Percentiles rank a stretch among this genome's conserved stretches.
Conservation (phyloP, 2,888 invertebrate species). For the Tipula confusa region DNA sequence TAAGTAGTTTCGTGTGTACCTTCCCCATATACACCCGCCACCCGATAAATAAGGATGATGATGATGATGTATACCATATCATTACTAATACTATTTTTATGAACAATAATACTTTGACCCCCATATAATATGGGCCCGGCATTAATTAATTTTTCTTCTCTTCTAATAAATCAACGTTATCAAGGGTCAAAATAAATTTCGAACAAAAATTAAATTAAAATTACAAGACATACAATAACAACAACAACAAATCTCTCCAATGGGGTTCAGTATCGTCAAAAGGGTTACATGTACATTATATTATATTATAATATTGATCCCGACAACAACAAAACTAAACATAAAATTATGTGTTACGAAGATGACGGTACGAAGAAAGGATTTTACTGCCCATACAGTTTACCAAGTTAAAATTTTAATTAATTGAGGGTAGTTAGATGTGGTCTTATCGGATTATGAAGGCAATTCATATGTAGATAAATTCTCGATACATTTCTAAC, state of each 20-base stretch:
- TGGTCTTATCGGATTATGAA: conserved; percentile 25
- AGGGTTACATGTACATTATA: too few species aligned
- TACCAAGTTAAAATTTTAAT: background rate
- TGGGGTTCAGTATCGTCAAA: background rate
- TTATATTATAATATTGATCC: conserved; percentile 4
- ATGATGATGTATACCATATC: background rate
- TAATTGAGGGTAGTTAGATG: conserved; percentile 9
- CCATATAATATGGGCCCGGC: background rate
- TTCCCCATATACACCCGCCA: too few species aligned
- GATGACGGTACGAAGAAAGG: background rate
- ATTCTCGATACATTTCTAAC: background rate
- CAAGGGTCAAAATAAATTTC: background rate
- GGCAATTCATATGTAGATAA: background rate
- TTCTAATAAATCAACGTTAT: conserved; percentile 1
- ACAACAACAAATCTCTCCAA: background rate
- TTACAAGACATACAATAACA: background rate
- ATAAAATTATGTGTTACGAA: background rate
- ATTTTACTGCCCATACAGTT: background rate
- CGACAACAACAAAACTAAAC: too few species aligned
- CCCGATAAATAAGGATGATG: background rate
- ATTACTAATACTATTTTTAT: conserved; percentile 15
- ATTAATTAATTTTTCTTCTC: background rate
- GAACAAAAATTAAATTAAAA: background rate
- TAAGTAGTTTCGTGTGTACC: background rate
- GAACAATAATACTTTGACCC: background rate